Percentiles rank a stretch among this genome's conserved stretches.
These are phyloP conservation scores for Dicrurus megarhynchus DNA, from an alignment of 2,113 vertebrate genomes.

Conservation along the genomic window DNA sequence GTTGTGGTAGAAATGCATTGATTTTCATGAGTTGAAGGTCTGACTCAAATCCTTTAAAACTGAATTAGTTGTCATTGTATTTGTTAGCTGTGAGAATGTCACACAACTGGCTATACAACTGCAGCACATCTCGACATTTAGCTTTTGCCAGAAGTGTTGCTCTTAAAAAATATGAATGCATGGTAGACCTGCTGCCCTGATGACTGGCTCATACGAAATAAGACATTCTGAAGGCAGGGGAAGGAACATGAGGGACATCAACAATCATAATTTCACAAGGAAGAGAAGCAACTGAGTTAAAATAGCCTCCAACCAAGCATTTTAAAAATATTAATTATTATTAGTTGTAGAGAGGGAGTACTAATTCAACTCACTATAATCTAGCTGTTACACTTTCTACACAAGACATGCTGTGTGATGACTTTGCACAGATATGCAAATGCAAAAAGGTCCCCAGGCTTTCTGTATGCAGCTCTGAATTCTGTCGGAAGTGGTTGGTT, in stretches of 20 bases:
- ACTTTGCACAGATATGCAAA: not conserved
- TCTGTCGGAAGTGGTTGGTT: not conserved
- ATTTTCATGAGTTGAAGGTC: not conserved
- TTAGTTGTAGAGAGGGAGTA: accelerated
- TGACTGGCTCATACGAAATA: not conserved
- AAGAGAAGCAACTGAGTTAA: not conserved
- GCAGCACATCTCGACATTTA: not conserved
- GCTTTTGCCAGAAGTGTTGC: not conserved
- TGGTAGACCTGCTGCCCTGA: not conserved
- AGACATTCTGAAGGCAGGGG: not conserved
- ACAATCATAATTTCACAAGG: not conserved
- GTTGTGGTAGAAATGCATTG: not conserved
- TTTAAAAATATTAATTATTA: not conserved
- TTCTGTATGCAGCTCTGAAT: not conserved
- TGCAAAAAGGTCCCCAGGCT: not conserved
- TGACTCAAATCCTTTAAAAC: not conserved
- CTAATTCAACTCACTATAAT: not conserved
- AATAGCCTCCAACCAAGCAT: not conserved
- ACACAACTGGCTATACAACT: not conserved
- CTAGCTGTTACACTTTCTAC: not conserved
- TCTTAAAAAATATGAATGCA: not conserved
- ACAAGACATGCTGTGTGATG: not conserved
- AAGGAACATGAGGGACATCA: not conserved
- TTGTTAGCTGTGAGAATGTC: not conserved
- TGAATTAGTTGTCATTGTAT: not conserved